These are phyloP conservation scores for Cheilosia urbana DNA, from an alignment of 2,888 invertebrate genomes.

Conservation along the genomic window DNA sequence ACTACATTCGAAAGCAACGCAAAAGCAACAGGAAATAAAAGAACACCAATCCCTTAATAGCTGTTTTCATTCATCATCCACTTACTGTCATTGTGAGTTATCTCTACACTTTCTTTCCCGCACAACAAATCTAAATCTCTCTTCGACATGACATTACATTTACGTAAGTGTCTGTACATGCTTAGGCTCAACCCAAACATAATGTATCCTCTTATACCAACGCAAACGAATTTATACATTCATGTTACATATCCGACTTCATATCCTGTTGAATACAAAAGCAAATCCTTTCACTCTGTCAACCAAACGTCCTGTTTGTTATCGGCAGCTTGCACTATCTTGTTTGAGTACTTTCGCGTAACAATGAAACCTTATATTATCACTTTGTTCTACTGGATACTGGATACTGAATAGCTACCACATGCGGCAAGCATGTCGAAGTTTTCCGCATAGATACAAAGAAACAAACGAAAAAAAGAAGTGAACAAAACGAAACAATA, in stretches of 20 bases:
- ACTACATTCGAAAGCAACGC: not conserved
- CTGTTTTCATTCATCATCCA: not conserved
- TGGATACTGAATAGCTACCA: conserved; percentile 30
- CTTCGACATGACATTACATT: conserved; percentile 40
- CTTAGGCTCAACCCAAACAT: conserved; percentile 16
- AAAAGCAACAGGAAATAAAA: not conserved
- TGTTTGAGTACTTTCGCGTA: conserved; percentile 48
- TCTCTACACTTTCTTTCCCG: not conserved
- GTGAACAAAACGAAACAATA: conserved; percentile 16
- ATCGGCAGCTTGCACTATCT: conserved; percentile 40
- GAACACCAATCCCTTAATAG: not conserved
- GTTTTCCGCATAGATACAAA: conserved; percentile 47
- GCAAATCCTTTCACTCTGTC: conserved; percentile 47
- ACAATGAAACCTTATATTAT: conserved; percentile 69
- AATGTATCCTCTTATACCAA: conserved; percentile 14
- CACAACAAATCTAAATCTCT: conserved; percentile 14
- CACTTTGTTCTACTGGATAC: conserved; percentile 57
- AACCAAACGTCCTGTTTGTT: conserved; percentile 55
- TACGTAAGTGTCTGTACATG: conserved; percentile 16
- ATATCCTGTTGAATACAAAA: conserved; percentile 67
- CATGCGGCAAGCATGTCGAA: conserved; percentile 54
- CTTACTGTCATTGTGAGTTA: conserved; percentile 18
- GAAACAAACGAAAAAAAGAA: conserved; percentile 19
- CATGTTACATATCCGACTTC: conserved; percentile 66
- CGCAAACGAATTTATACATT: conserved; percentile 44